Percentiles rank a stretch among this genome's conserved stretches.
These are phyloP conservation scores for Lasius fuliginosus DNA, from an alignment of 2,888 invertebrate genomes.

Conservation along the genomic window DNA sequence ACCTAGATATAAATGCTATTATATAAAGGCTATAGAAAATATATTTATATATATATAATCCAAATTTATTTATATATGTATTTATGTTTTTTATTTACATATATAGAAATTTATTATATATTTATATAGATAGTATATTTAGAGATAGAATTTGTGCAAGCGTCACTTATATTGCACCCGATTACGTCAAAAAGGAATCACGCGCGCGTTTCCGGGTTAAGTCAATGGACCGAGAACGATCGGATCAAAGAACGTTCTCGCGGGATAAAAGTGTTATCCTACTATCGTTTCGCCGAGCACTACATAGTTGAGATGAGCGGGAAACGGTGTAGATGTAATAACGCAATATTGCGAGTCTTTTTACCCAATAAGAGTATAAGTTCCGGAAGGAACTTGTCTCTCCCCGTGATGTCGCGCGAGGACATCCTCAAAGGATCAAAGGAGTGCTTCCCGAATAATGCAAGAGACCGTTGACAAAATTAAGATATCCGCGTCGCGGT, in stretches of 20 bases:
- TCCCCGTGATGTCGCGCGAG: neutral
- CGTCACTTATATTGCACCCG: neutral
- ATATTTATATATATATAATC: neutral
- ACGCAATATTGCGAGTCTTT: slow-evolving; percentile 45
- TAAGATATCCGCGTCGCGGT: slow-evolving; percentile 19
- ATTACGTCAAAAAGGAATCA: neutral
- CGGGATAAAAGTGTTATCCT: slow-evolving; percentile 39
- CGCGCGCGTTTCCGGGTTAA: neutral
- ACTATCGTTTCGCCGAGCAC: neutral
- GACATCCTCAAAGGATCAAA: slow-evolving; percentile 42
- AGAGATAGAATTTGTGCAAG: neutral
- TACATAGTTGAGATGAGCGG: neutral
- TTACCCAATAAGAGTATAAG: neutral
- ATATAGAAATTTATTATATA: neutral
- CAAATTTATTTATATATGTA: neutral
- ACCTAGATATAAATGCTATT: neutral
- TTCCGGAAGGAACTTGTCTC: neutral
- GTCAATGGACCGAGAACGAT: slow-evolving; percentile 16
- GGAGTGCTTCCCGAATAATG: slow-evolving; percentile 31
- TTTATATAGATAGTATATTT: neutral
- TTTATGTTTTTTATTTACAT: neutral
- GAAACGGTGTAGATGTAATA: slow-evolving; percentile 52
- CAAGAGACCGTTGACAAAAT: slow-evolving; percentile 41
- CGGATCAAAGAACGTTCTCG: slow-evolving; percentile 21
- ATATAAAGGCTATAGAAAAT: neutral